Conservation (phyloP, 2,797 vertebrate genomes). For the Threskiornis aethiopicus region DNA sequence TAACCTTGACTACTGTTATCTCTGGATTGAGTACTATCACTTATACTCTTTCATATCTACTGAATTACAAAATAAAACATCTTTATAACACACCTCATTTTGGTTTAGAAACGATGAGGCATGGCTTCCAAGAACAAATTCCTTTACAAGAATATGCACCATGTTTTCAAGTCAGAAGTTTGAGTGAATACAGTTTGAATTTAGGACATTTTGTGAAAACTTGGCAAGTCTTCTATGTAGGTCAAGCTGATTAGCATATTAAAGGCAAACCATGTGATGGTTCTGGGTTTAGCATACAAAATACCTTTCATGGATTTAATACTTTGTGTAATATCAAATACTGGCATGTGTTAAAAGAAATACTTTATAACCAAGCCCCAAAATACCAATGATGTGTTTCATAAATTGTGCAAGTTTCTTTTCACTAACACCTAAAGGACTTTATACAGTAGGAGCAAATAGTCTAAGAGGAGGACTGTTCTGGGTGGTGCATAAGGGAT, state of each 20-base stretch:
- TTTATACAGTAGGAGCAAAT: background rate
- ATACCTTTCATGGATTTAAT: slow-evolving; percentile 1
- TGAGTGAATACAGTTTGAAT: slow-evolving; percentile 20
- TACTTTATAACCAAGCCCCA: background rate
- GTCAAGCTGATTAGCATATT: slow-evolving; percentile 56
- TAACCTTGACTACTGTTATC: background rate
- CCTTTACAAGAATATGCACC: background rate
- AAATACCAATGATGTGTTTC: background rate
- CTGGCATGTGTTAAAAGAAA: background rate
- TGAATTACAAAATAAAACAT: background rate
- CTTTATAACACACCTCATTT: background rate
- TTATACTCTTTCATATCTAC: background rate
- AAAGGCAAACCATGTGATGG: slow-evolving; percentile 19
- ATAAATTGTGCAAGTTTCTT: slow-evolving; percentile 1
- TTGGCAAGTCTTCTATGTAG: slow-evolving; percentile 37
- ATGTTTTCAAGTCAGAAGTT: background rate
- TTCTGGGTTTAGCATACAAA: slow-evolving; percentile 41
- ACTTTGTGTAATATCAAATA: background rate
- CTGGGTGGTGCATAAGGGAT: background rate
- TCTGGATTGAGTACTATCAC: background rate
- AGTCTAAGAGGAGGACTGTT: background rate
- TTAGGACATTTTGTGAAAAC: slow-evolving; percentile 13
- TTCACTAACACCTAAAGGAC: background rate
- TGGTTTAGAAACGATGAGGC: background rate
- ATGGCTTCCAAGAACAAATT: background rate